These are phyloP conservation scores for Eulithis testata DNA, from an alignment of 2,888 invertebrate species.

Conservation along the genomic window DNA sequence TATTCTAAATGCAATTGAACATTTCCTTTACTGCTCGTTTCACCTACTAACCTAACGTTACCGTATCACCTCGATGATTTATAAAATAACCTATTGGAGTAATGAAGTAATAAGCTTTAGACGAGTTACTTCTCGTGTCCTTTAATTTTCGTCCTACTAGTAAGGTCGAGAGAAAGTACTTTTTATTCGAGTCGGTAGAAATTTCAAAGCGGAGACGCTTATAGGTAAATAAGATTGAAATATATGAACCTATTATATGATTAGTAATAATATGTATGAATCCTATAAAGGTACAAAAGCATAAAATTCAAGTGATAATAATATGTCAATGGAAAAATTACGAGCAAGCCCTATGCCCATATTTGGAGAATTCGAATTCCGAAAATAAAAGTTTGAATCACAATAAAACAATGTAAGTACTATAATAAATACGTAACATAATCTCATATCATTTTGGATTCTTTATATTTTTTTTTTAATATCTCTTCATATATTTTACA, in stretches of 20 bases:
- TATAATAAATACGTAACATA: constrained; percentile 1
- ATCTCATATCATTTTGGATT: constrained; percentile 1
- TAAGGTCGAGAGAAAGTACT: constrained; percentile 5
- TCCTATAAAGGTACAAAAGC: constrained; percentile 5
- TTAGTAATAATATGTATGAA: constrained; percentile 1
- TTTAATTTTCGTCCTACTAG: neutral
- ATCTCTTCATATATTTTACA: constrained; percentile 3
- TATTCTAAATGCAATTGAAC: constrained; percentile 10
- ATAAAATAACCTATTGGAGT: constrained; percentile 1
- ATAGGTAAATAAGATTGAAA: constrained; percentile 18
- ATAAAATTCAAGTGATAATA: constrained; percentile 10
- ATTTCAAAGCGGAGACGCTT: constrained; percentile 23
- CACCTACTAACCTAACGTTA: constrained; percentile 5
- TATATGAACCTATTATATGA: constrained; percentile 2
- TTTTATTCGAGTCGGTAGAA: constrained; percentile 20
- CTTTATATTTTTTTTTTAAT: neutral
- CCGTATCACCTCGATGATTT: constrained; percentile 12
- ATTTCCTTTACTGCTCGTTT: neutral
- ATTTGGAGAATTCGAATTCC: neutral
- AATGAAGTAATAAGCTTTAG: constrained; percentile 4
- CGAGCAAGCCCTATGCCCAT: neutral
- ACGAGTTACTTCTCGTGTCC: constrained; percentile 9
- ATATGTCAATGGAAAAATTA: constrained; percentile 9
- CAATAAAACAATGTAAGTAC: neutral
- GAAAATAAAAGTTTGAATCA: neutral